Base-by-base conservation (phyloP, 2,113 vertebrate genomes). In the Cercopithecus mona region DNA sequence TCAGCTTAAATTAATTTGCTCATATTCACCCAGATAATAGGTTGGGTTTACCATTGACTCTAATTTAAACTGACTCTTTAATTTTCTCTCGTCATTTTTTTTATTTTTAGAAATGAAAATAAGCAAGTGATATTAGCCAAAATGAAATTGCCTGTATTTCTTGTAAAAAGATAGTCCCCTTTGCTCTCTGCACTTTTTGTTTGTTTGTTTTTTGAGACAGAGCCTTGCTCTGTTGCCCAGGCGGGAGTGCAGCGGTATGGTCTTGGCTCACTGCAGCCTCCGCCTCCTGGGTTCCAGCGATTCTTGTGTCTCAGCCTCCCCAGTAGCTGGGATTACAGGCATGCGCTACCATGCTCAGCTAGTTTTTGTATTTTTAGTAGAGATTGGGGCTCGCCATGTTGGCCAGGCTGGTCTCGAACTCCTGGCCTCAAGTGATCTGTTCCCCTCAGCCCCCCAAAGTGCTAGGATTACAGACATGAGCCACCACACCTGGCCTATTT, bases 1-100 rank as follows among this genome's bases (percentile, higher is more conserved):
- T 96, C 92, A 87, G 73, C 91, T 97, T 79, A 92, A 94, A 70
- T 50, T 68, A 43, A 85, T 94, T 94, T 91, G 38, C 72, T 68
- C 27, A n/a, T 0, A 4, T 32, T 68, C 79, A 79, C 57, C 10
- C n/a, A 95, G 73, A 78, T 70, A 88, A 78, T 32, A 91, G 66
- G 45, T 40, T 80, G 66, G 14, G 6, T 92, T 78, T 88, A 52
- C 43, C 73, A 72, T 82, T 50, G 83, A 32, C 43, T 84, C 48
- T 45, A 70, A 81, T 89, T 80, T 94, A 83, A 94, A 83, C 27
- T 9, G 23, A 66, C 48, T 59, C 32, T 81, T 64, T 11, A 27
- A 55, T 88, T 93, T 82, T 86, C 73, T 96, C 82, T 89, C 92
- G 52, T 40, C 61, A 70, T 86, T 59, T 82, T 64, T 64, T 64